phyloP scores from a whole-genome alignment of 1,140 invertebrate species.

The Drosophila pseudoobscura region DNA sequence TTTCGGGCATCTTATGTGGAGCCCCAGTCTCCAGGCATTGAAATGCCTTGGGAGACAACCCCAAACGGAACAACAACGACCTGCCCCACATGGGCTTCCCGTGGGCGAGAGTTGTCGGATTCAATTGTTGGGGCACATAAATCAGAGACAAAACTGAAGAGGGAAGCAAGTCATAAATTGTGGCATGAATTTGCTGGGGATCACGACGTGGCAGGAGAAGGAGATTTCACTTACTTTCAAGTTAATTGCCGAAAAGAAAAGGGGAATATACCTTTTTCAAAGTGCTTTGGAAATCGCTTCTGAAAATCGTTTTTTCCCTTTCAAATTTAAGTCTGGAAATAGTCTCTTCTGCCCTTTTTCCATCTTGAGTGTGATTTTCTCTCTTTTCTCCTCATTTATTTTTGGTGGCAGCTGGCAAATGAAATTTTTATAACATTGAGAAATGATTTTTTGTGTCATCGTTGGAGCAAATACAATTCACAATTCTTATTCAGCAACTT shows the following conservation, averaged over 20 bases:
- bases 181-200: slow-evolving; percentile 12
- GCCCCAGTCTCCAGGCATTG: not conserved
- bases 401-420: not conserved
- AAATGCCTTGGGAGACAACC: slow-evolving; percentile 4
- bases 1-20: slow-evolving; percentile 7
- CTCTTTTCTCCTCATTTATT: not conserved
- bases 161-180: slow-evolving; percentile 35
- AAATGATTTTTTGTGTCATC: slow-evolving; percentile 21
- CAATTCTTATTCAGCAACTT: slow-evolving; percentile 2
- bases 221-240: slow-evolving; percentile 15
- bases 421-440: slow-evolving; percentile 6
- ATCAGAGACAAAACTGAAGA: slow-evolving; percentile 15
- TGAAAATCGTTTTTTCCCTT: no score
- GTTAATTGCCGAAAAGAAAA: slow-evolving; percentile 10
- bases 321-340: no score
- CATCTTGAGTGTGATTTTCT: no score
- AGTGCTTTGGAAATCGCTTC: no score
- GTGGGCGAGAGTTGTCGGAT: slow-evolving; percentile 31
- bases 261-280: not conserved
- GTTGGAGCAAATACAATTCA: not conserved
- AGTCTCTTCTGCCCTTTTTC: no score
- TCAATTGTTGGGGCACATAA: slow-evolving; percentile 31
- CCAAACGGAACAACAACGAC: slow-evolving; percentile 1
- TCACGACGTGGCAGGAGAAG: not conserved
- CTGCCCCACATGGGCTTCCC: slow-evolving; percentile 27